Evolutionary conservation across 2,888 invertebrate species (phyloP).

Genomic region (Tetragnatha montana): DNA sequence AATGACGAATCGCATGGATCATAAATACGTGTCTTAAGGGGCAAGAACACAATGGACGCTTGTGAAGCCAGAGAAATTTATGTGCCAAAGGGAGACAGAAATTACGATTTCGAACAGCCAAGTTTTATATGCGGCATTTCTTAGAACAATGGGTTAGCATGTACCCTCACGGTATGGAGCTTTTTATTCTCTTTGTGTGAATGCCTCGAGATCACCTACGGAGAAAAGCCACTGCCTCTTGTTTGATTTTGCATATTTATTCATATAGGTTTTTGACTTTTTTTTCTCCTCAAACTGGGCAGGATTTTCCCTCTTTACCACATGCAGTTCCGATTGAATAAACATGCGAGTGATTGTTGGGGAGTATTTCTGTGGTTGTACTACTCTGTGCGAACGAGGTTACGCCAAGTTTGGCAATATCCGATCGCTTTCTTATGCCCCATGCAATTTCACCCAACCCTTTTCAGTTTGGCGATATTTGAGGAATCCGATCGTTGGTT

Average conservation of each 20-base stretch:
- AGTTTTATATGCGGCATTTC: slow-evolving; percentile 16
- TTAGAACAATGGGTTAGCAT: slow-evolving; percentile 50
- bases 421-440: no score
- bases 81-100: slow-evolving; percentile 14
- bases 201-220: background rate
- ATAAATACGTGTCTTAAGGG: slow-evolving; percentile 53
- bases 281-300: background rate
- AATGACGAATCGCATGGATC: slow-evolving; percentile 18
- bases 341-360: no score
- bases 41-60: slow-evolving; percentile 56
- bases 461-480: no score
- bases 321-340: background rate
- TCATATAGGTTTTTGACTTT: background rate
- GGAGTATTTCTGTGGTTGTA: no score
- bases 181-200: slow-evolving; percentile 1
- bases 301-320: background rate
- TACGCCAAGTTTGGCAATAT: no score
- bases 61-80: slow-evolving; percentile 55
- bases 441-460: no score
- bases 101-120: slow-evolving; percentile 5
- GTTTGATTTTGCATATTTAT: background rate
- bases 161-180: background rate
- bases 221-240: background rate
- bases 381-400: no score
- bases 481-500: no score